Evolutionary conservation across 2,113 vertebrate genomes (phyloP), one percentile per base, ranked within the genome.

Genomic region (Oplegnathus fasciatus): DNA sequence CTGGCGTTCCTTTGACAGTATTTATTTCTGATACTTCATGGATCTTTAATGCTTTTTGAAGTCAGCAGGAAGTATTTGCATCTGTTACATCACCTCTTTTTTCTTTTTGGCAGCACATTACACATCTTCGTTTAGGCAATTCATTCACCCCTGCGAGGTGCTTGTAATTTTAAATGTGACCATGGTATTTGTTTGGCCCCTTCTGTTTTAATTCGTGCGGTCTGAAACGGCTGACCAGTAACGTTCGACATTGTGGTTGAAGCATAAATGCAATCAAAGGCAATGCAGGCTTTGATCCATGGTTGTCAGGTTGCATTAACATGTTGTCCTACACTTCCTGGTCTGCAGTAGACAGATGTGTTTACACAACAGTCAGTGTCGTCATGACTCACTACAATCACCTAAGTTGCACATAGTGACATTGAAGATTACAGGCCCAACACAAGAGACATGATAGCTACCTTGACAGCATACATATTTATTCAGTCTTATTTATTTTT

Each of bases 31-130:
- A 75, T 71, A 69, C 55, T 80, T 84, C 75, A 82, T 76, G 72
- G 60, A 81, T 78, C 72, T 85, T 62, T 80, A 71, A 84, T 82
- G 77, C 55, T 86, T 88, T 89, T 93, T 88, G 86, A 87, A 82
- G 87, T 91, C 85, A 80, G 79, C 76, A 80, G 44, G 73, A 81
- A 74, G 60, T 58, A 80, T 90, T 91, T 86, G 76, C 84, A 74
- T 84, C 40, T 46, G 70, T 91, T 92, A 85, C 87, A 85, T 89
- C 85, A 86, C 20, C 28, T 1, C n/a, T 60, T 82, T 84, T 69
- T 64, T 74, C 67, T 57, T 22, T 28, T 79, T 82, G 84, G 79
- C 73, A 89, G 80, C 52, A 62, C 69, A 64, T 78, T 50, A 76
- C 82, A 81, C 66, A 60, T 32, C 78, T 60, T 83, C 14, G 30